Evolutionary conservation across 1,140 invertebrate genomes (phyloP).

Genomic region (Hycleus phaleratus): DNA sequence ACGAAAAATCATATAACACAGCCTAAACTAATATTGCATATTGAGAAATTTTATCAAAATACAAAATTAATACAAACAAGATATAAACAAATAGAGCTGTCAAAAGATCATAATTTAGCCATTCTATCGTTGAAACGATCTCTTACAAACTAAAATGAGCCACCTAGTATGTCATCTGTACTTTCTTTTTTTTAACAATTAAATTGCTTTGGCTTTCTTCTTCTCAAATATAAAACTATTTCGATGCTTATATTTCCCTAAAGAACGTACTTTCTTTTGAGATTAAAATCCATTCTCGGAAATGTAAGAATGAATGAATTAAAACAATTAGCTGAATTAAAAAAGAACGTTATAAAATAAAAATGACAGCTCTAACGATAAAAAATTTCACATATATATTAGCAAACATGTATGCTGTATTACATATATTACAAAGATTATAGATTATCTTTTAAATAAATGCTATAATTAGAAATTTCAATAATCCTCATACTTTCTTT

Average conservation of each 20-base stretch:
- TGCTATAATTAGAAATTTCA: conserved; percentile 2
- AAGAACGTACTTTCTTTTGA: too few species aligned
- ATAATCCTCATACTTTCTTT: not conserved
- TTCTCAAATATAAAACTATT: conserved; percentile 5
- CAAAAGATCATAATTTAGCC: not conserved
- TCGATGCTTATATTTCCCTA: not conserved
- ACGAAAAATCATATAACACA: conserved; percentile 24
- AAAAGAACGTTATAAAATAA: too few species aligned
- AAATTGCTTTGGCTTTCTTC: conserved; percentile 6
- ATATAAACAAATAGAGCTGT: conserved; percentile 1
- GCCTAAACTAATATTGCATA: conserved; percentile 27
- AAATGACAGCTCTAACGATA: conserved; percentile 8
- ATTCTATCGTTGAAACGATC: not conserved
- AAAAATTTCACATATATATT: conserved; percentile 5
- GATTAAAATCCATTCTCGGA: too few species aligned
- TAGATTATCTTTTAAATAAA: conserved; percentile 4
- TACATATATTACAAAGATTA: conserved; percentile 19
- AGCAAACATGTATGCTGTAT: conserved; percentile 13
- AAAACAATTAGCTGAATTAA: too few species aligned
- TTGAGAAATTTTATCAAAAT: conserved; percentile 11
- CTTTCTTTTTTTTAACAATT: conserved; percentile 4
- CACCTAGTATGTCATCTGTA: conserved; percentile 9
- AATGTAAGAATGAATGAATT: too few species aligned
- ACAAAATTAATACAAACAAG: conserved; percentile 5
- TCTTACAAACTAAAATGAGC: not conserved